A percentile compares a stretch with the other conserved stretches of the same genome.
Evolutionary conservation across 2,888 invertebrate species (phyloP).

Genomic region (Ethmia dodecea): DNA sequence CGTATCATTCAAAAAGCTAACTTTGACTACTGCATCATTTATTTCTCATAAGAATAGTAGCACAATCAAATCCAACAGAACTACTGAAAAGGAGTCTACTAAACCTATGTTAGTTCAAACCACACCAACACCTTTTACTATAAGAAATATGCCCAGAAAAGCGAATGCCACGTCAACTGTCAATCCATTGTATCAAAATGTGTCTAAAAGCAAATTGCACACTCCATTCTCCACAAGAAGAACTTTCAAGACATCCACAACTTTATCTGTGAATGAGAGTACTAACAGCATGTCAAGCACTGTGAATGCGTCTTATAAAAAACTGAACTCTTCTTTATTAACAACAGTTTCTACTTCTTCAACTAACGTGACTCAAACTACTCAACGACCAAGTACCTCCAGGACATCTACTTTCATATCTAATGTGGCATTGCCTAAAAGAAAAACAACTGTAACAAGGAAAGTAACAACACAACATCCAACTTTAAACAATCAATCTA

Average conservation of each 20-base stretch:
- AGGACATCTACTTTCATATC: constrained; percentile 24
- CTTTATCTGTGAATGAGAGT: constrained; percentile 34
- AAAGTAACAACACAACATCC: constrained; percentile 1
- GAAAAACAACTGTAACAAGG: neutral
- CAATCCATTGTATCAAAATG: constrained; percentile 19
- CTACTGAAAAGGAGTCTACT: constrained; percentile 37
- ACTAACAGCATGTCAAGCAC: constrained; percentile 71
- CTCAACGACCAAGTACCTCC: constrained; percentile 16
- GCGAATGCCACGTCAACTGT: constrained; percentile 19
- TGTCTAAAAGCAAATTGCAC: constrained; percentile 23
- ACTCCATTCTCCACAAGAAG: constrained; percentile 22
- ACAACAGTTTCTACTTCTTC: constrained; percentile 39
- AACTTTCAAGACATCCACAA: constrained; percentile 20
- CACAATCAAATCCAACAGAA: constrained; percentile 29
- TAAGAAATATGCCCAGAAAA: constrained; percentile 19
- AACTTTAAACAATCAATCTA: constrained; percentile 13
- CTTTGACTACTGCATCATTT: constrained; percentile 51
- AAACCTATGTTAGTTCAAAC: constrained; percentile 41
- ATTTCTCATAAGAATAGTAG: constrained; percentile 33
- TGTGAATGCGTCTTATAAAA: constrained; percentile 33
- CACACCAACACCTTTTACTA: constrained; percentile 29
- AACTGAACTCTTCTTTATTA: constrained; percentile 47
- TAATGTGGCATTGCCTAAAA: constrained; percentile 14
- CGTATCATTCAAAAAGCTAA: constrained; percentile 61
- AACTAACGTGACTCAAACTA: constrained; percentile 22